Conservation (phyloP, 1,140 invertebrate species). For the Mizuhopecten yessoensis region DNA sequence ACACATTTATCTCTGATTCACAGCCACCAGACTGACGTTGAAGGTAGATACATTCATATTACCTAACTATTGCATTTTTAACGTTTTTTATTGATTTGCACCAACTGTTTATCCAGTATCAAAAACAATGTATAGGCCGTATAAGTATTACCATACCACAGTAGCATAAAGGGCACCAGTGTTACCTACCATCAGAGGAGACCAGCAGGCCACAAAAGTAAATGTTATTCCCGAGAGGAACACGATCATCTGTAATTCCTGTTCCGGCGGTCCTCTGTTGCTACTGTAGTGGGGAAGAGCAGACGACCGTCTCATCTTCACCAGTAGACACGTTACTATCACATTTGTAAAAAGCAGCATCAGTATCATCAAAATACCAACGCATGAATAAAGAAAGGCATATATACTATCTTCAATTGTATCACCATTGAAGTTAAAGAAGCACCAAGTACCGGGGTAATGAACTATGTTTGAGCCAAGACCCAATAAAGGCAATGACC, state of each 20-base stretch:
- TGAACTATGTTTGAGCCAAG: conserved; percentile 78
- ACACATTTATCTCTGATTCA: too few relatives aligned
- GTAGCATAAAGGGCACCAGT: too few relatives aligned
- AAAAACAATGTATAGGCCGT: too few relatives aligned
- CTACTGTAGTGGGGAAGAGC: conserved; percentile 56
- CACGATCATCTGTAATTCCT: conserved; percentile 83
- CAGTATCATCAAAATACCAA: conserved; percentile 75
- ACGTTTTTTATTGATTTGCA: too few relatives aligned
- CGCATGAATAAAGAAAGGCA: conserved; percentile 73
- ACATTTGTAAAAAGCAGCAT: conserved; percentile 71
- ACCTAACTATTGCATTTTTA: too few relatives aligned
- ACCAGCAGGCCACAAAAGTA: conserved; percentile 83
- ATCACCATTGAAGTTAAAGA: conserved; percentile 79
- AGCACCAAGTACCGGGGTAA: conserved; percentile 83
- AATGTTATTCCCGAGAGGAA: conserved; percentile 81
- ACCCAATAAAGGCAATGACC: conserved; percentile 80
- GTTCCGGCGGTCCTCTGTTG: conserved; percentile 64
- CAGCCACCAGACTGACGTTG: too few relatives aligned
- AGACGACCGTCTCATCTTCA: conserved; percentile 71
- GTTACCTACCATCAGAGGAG: conserved; percentile 82
- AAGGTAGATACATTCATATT: too few relatives aligned
- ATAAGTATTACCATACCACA: too few relatives aligned
- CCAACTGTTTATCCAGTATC: too few relatives aligned
- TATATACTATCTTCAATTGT: conserved; percentile 67
- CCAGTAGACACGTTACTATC: conserved; percentile 72